Conservation (phyloP, 1,140 invertebrate species). For the Eueides isabella region DNA sequence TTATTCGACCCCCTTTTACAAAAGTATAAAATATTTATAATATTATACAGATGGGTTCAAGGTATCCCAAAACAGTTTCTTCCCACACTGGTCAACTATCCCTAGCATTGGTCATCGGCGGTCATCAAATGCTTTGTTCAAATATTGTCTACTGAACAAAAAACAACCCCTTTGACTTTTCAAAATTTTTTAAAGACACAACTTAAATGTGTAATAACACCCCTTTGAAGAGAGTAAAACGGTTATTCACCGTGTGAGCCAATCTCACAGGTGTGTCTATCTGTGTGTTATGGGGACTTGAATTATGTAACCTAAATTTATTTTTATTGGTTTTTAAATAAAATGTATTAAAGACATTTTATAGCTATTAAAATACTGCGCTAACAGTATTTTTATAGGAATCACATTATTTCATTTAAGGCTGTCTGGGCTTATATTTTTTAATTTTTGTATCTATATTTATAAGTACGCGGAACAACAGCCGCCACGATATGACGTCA, state of each 20-base stretch:
- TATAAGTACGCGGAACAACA: too few species aligned
- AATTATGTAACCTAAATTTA: too few species aligned
- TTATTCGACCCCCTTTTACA: constrained; percentile 57
- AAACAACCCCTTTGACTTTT: constrained; percentile 65
- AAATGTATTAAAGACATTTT: too few species aligned
- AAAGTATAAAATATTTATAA: constrained; percentile 60
- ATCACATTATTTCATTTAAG: too few species aligned
- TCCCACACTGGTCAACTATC: constrained; percentile 55
- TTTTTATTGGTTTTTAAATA: too few species aligned
- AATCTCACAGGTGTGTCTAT: constrained; percentile 52
- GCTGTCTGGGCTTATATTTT: too few species aligned
- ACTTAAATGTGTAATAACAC: constrained; percentile 60
- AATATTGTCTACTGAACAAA: constrained; percentile 64
- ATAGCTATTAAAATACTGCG: too few species aligned
- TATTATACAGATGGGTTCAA: constrained; percentile 67
- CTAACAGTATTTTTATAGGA: too few species aligned
- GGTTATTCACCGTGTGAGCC: constrained; percentile 53
- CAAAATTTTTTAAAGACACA: constrained; percentile 61
- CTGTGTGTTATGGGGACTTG: constrained; percentile 11
- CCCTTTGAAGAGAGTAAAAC: constrained; percentile 61
- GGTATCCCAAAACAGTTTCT: constrained; percentile 54
- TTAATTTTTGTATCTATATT: too few species aligned
- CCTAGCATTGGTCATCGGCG: constrained; percentile 73
- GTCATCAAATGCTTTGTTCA: constrained; percentile 72
- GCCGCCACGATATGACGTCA: too few species aligned